These are phyloP conservation scores for Glossosoma conforme DNA, from an alignment of 1,140 invertebrate genomes.

Conservation along the genomic window DNA sequence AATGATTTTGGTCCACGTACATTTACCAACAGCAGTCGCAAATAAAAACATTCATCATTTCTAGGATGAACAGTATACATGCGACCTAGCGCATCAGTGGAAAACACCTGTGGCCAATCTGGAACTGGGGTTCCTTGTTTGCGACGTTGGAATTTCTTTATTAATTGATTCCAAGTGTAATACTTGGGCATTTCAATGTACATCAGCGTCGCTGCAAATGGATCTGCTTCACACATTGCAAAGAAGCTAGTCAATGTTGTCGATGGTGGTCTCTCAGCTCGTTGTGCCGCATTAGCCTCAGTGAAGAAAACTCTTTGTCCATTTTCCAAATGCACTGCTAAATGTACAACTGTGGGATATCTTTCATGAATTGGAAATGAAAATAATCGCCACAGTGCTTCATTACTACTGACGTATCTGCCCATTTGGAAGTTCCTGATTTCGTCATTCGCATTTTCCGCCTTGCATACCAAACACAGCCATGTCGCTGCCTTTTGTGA, in stretches of 20 bases:
- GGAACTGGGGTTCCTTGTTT: constrained; percentile 1
- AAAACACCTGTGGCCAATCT: neutral
- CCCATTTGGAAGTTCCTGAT: constrained; percentile 36
- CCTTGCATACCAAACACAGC: no score
- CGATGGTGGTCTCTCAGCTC: neutral
- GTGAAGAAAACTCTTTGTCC: constrained; percentile 40
- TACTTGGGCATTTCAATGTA: constrained; percentile 2
- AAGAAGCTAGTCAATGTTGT: constrained; percentile 36
- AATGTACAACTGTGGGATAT: constrained; percentile 37
- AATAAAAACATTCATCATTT: neutral
- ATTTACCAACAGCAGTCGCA: constrained; percentile 3
- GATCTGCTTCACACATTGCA: constrained; percentile 24
- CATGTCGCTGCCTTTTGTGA: constrained; percentile 43
- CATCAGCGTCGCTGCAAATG: neutral
- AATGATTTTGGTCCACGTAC: constrained; percentile 1
- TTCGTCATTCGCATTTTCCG: no score
- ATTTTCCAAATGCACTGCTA: constrained; percentile 42
- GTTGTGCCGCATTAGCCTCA: constrained; percentile 23
- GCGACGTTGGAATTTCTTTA: neutral
- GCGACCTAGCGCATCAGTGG: neutral
- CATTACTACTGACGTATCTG: constrained; percentile 43
- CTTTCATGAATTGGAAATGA: constrained; percentile 37
- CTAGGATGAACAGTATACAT: constrained; percentile 1
- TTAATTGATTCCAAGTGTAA: neutral
- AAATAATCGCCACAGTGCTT: constrained; percentile 44